A percentile compares a stretch with the other conserved stretches of the same genome.
phyloP scores from a whole-genome alignment of 2,888 invertebrate genomes.

The Oeneis ivallda region DNA sequence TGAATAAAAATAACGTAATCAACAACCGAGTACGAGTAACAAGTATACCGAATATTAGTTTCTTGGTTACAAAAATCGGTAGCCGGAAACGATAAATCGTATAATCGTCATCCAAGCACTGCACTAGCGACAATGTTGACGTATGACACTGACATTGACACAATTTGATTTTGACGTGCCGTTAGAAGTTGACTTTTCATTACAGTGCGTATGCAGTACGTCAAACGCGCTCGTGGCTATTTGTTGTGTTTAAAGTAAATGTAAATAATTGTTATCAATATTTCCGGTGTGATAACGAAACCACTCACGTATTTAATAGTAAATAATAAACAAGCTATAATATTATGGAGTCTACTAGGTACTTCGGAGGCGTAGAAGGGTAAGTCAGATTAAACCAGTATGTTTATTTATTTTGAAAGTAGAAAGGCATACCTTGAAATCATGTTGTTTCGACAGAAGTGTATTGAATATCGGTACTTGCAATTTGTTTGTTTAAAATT shows the following conservation, averaged over 20 bases:
- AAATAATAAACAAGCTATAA: conserved; percentile 37
- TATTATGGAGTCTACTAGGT: conserved; percentile 49
- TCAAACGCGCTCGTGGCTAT: conserved; percentile 48
- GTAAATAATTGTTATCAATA: conserved; percentile 38
- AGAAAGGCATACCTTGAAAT: conserved; percentile 72
- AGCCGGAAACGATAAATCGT: neutral
- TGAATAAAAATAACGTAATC: too few species aligned
- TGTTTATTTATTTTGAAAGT: conserved; percentile 54
- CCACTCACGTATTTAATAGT: conserved; percentile 35
- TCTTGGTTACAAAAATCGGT: neutral
- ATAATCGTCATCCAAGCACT: neutral
- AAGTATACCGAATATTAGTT: too few species aligned
- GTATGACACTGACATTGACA: conserved; percentile 3
- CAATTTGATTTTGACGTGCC: neutral
- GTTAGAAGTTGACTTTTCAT: neutral
- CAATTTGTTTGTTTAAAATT: conserved; percentile 3
- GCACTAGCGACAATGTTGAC: conserved; percentile 17
- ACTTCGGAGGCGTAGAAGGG: conserved; percentile 76
- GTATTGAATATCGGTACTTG: conserved; percentile 11
- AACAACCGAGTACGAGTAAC: too few species aligned
- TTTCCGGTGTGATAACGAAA: conserved; percentile 41
- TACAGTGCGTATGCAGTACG: conserved; percentile 29
- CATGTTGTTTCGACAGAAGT: conserved; percentile 45
- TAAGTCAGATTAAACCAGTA: conserved; percentile 44
- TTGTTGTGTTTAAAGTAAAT: conserved; percentile 40